Conservation (phyloP, 2,888 invertebrate genomes). For the Agriopis marginaria region DNA sequence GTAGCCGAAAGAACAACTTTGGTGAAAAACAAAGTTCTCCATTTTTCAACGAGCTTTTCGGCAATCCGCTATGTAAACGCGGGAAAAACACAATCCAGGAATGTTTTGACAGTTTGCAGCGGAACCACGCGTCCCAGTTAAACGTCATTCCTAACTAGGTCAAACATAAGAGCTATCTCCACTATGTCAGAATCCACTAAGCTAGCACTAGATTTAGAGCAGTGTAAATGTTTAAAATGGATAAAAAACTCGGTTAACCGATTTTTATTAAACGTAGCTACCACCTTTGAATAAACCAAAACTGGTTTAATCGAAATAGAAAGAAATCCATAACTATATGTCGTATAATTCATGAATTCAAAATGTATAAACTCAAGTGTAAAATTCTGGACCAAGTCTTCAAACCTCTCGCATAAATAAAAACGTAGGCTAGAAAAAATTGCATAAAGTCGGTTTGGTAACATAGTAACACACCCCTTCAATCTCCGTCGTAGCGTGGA, state of each 20-base stretch:
- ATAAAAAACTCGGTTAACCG: no score
- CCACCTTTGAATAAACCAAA: no score
- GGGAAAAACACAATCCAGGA: constrained; percentile 32
- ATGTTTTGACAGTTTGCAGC: constrained; percentile 45
- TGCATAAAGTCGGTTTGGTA: neutral
- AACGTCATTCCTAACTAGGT: constrained; percentile 52
- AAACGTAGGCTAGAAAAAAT: neutral
- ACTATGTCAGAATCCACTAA: constrained; percentile 15
- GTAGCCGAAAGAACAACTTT: constrained; percentile 22
- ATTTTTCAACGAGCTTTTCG: constrained; percentile 18
- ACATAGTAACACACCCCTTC: neutral
- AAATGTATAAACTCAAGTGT: neutral
- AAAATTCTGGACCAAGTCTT: no score
- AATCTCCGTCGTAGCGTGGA: no score
- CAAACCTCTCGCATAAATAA: no score
- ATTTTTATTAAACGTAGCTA: no score
- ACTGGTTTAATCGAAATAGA: no score
- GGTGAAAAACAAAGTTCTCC: constrained; percentile 10
- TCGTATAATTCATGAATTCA: neutral
- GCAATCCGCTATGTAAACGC: constrained; percentile 20
- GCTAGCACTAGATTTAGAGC: neutral
- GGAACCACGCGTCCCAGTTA: constrained; percentile 41
- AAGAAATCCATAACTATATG: neutral
- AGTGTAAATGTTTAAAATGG: no score
- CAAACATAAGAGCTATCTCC: constrained; percentile 48